Conservation (phyloP, 2,113 vertebrate species). For the Hepsetus odoe region DNA sequence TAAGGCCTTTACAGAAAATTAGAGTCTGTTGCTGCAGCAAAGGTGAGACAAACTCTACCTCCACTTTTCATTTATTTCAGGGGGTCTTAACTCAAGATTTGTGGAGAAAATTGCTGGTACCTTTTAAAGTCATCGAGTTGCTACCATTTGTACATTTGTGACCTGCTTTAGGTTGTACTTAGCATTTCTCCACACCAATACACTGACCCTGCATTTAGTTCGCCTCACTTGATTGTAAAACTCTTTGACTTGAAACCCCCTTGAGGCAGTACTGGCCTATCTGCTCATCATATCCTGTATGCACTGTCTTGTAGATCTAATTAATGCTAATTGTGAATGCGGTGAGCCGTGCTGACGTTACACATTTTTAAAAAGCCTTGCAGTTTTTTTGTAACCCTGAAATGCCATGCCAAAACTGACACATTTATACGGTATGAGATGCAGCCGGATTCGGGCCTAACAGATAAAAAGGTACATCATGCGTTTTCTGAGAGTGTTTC, state of each 20-base stretch:
- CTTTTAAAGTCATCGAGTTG: too few relatives aligned
- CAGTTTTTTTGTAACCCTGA: conserved; percentile 5
- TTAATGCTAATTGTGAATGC: conserved; percentile 39
- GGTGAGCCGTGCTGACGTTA: conserved; percentile 29
- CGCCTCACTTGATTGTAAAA: background rate
- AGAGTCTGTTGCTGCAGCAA: too few relatives aligned
- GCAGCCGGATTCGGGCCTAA: background rate
- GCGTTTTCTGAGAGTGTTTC: background rate
- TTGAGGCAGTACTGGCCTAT: conserved; percentile 5
- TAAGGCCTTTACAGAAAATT: too few relatives aligned
- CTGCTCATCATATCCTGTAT: conserved; percentile 26
- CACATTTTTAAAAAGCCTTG: conserved; percentile 7
- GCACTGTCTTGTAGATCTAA: conserved; percentile 28
- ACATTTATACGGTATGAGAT: background rate
- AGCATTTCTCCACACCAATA: background rate
- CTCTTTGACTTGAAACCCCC: conserved; percentile 3
- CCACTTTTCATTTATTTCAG: too few relatives aligned
- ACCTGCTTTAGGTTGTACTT: background rate
- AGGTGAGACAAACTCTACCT: too few relatives aligned
- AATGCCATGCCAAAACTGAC: background rate
- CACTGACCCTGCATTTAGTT: conserved; percentile 14
- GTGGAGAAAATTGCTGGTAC: too few relatives aligned
- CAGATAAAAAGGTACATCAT: background rate
- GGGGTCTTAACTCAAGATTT: too few relatives aligned
- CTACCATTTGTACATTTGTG: background rate